A percentile compares a stretch with the other conserved stretches of the same genome.
Conservation (phyloP, 2,888 invertebrate genomes). For the Leptinotarsa tumamoca region DNA sequence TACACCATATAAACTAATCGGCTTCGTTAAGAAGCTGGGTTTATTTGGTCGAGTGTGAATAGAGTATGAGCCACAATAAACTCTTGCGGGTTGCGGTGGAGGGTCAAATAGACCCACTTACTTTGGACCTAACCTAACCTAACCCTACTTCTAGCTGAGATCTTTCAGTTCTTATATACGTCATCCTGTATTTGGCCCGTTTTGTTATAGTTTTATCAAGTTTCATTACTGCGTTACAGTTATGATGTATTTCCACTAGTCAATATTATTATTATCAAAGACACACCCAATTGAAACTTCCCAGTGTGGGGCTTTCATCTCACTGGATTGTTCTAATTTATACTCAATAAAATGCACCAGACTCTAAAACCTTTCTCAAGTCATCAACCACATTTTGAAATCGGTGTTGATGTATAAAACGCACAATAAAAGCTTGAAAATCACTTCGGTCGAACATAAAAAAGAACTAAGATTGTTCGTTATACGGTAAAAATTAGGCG, state of each 20-base stretch:
- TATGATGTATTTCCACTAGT: not conserved
- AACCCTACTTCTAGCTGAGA: no score
- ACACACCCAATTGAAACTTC: not conserved
- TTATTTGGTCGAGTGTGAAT: no score
- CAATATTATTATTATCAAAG: not conserved
- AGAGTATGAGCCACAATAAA: no score
- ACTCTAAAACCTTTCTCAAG: conserved; percentile 32
- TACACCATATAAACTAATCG: no score
- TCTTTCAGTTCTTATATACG: no score
- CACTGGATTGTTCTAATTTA: conserved; percentile 33
- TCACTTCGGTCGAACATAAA: conserved; percentile 36
- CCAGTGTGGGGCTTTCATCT: not conserved
- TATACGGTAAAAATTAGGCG: conserved; percentile 45
- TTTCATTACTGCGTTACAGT: no score
- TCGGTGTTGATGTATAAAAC: conserved; percentile 30
- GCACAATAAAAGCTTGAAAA: conserved; percentile 34
- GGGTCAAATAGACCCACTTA: no score
- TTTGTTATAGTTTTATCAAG: no score
- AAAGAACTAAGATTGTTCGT: conserved; percentile 24
- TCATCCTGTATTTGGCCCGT: no score
- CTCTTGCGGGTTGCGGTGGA: no score
- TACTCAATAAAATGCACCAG: conserved; percentile 37
- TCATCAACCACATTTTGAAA: conserved; percentile 29
- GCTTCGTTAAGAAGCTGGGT: no score
- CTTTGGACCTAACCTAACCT: no score